These are phyloP conservation scores for Pollenia griseotomentosa DNA, from an alignment of 2,888 invertebrate genomes.

Conservation along the genomic window DNA sequence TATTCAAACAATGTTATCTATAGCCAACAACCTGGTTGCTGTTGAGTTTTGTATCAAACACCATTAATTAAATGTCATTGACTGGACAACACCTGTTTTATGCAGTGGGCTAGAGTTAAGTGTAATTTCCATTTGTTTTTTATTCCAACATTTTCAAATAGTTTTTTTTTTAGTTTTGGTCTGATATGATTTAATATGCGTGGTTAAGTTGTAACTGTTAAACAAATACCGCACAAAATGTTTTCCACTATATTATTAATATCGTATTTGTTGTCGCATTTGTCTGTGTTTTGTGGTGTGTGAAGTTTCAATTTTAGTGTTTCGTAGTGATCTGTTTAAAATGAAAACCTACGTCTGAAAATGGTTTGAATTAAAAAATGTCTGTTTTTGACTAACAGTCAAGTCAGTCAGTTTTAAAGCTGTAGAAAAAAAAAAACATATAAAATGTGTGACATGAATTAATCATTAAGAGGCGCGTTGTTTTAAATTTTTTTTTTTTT, in stretches of 20 bases:
- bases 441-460: slow-evolving; percentile 61
- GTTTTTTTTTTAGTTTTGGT: slow-evolving; percentile 3
- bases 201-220: slow-evolving; percentile 58
- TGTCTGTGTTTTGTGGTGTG: slow-evolving; percentile 17
- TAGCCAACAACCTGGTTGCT: slow-evolving; percentile 1
- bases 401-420: slow-evolving; percentile 27
- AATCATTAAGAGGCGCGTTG: slow-evolving; percentile 48
- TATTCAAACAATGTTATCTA: not conserved
- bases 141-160: slow-evolving; percentile 24
- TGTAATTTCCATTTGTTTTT: slow-evolving; percentile 7
- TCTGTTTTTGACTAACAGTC: slow-evolving; percentile 2
- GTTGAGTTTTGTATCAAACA: slow-evolving; percentile 11
- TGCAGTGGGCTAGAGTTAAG: slow-evolving; percentile 33
- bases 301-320: not conserved
- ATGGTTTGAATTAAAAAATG: slow-evolving; percentile 32
- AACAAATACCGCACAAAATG: slow-evolving; percentile 36
- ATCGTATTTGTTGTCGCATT: not conserved
- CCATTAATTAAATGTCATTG: slow-evolving; percentile 50
- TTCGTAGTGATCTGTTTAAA: slow-evolving; percentile 36
- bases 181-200: slow-evolving; percentile 57
- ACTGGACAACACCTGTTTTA: slow-evolving; percentile 58
- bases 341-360: slow-evolving; percentile 25
- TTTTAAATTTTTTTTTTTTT: slow-evolving; percentile 32
- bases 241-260: slow-evolving; percentile 10
- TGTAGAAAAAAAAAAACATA: slow-evolving; percentile 16